Conservation (phyloP, 2,797 vertebrate species). For the Lutjanus argentimaculatus region DNA sequence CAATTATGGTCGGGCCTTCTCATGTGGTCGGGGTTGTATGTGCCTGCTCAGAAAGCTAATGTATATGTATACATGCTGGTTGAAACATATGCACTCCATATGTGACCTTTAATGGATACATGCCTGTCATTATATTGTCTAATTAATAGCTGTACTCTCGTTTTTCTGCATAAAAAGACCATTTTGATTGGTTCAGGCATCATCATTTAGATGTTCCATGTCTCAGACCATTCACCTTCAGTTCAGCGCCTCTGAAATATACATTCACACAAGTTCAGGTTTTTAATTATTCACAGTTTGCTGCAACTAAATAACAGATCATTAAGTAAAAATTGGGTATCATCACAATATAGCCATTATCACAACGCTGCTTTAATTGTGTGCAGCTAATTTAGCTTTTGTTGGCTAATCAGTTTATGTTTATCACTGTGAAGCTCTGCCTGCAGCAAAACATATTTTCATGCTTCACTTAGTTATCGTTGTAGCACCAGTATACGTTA, state of each 20-base stretch:
- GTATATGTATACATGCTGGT: not conserved
- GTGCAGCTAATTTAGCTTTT: constrained; percentile 49
- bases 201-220: not conserved
- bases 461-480: constrained; percentile 24
- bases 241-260: not conserved
- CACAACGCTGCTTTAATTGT: constrained; percentile 39
- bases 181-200: not conserved
- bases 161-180: not conserved
- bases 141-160: constrained; percentile 21
- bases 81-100: constrained; percentile 47
- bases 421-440: constrained; percentile 13
- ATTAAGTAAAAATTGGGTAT: constrained; percentile 21
- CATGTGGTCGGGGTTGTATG: constrained; percentile 46
- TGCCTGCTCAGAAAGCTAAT: constrained; percentile 13
- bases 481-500: not conserved
- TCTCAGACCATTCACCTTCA: constrained; percentile 3
- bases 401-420: constrained; percentile 47
- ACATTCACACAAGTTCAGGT: not conserved
- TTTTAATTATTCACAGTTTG: constrained; percentile 31
- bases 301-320: constrained; percentile 37
- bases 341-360: constrained; percentile 12
- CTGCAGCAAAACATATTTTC: constrained; percentile 24
- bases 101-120: constrained; percentile 23
- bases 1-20: constrained; percentile 22
- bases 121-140: constrained; percentile 40